These are phyloP conservation scores for Nipponia nippon DNA, from an alignment of 2,113 vertebrate species.

Conservation along the genomic window DNA sequence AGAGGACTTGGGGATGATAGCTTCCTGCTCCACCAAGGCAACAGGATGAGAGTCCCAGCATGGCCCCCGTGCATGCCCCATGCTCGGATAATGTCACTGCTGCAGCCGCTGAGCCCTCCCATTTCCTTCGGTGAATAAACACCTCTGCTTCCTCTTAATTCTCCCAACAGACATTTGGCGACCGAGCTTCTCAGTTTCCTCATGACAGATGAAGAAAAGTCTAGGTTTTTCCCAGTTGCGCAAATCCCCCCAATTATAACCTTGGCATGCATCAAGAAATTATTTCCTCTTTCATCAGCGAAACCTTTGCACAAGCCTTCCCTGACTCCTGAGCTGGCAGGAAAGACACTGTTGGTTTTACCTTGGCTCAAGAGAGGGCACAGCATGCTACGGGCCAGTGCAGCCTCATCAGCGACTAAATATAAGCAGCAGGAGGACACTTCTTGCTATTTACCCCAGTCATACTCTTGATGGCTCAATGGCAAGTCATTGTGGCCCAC, in stretches of 20 bases:
- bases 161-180: slow-evolving; percentile 57
- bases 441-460: background rate
- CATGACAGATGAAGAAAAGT: slow-evolving; percentile 32
- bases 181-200: slow-evolving; percentile 26
- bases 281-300: background rate
- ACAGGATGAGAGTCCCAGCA: slow-evolving; percentile 57
- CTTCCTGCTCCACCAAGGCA: slow-evolving; percentile 35
- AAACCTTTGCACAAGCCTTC: slow-evolving; percentile 8
- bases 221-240: slow-evolving; percentile 49
- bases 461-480: background rate
- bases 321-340: background rate
- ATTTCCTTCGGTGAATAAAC: slow-evolving; percentile 51
- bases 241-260: background rate
- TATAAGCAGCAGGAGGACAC: background rate
- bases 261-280: background rate
- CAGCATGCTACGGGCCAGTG: background rate
- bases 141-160: slow-evolving; percentile 61
- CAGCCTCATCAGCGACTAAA: background rate
- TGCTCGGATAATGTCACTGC: background rate
- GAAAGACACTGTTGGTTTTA: background rate
- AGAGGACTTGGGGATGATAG: background rate
- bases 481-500: accelerated
- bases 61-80: background rate
- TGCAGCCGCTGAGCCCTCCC: slow-evolving; percentile 10
- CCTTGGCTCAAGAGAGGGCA: background rate